Evolutionary conservation across 2,888 invertebrate genomes (phyloP).

Genomic region (Deilephila porcellus): DNA sequence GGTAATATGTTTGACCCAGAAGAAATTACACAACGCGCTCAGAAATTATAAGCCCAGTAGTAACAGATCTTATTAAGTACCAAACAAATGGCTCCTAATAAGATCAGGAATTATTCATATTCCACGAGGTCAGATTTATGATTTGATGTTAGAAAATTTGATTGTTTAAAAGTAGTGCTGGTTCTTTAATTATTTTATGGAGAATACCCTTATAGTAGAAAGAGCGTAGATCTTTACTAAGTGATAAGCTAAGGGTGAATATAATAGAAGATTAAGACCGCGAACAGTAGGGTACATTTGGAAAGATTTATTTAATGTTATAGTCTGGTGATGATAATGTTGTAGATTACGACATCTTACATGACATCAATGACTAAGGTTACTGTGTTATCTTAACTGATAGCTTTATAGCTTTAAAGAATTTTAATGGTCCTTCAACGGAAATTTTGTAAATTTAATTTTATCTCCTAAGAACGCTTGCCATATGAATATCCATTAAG

Average conservation of each 20-base stretch:
- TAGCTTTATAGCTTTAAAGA: not conserved
- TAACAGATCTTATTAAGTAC: conserved; percentile 24
- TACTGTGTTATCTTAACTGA: not conserved
- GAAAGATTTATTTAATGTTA: no score
- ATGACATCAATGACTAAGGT: not conserved
- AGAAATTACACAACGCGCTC: conserved; percentile 27
- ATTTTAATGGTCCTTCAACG: not conserved
- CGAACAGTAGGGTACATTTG: no score
- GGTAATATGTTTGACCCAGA: conserved; percentile 43
- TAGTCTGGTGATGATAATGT: no score
- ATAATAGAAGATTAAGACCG: no score
- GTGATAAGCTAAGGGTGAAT: no score
- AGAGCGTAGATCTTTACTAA: not conserved
- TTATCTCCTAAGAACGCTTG: not conserved
- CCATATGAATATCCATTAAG: not conserved
- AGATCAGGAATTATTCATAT: conserved; percentile 36
- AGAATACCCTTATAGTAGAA: not conserved
- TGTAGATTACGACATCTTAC: no score
- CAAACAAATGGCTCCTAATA: conserved; percentile 39
- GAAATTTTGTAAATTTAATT: not conserved
- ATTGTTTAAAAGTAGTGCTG: not conserved
- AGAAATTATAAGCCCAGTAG: conserved; percentile 29
- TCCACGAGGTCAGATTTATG: conserved; percentile 21
- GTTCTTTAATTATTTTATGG: not conserved
- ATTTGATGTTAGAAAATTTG: not conserved